These are phyloP conservation scores for Benthosema pterotum DNA, from an alignment of 2,797 vertebrate genomes.

Conservation along the genomic window DNA sequence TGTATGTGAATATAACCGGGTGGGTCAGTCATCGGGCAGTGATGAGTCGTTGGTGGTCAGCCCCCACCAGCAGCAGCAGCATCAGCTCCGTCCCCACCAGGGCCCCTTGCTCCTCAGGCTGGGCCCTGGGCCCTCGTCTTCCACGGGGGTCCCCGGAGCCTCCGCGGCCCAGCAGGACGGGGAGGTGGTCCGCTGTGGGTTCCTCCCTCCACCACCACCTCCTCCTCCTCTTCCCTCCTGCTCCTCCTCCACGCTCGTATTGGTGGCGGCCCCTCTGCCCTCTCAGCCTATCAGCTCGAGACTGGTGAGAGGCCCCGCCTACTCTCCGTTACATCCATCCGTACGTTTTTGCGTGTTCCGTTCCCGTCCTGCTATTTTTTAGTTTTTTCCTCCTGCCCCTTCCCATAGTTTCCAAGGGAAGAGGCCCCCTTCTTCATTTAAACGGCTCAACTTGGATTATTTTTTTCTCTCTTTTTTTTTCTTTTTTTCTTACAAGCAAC, in stretches of 20 bases:
- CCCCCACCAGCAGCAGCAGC: constrained; percentile 14
- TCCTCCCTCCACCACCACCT: constrained; percentile 64
- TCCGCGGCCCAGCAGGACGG: constrained; percentile 64
- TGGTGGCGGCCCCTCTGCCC: constrained; percentile 73
- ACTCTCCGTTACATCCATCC: constrained; percentile 49
- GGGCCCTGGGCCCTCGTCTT: constrained; percentile 68
- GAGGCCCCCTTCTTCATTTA: constrained; percentile 32
- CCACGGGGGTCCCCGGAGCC: constrained; percentile 62
- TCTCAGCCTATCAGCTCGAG: constrained; percentile 81
- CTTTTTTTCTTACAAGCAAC: too few species aligned
- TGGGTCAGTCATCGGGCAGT: constrained; percentile 79
- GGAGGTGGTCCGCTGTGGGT: constrained; percentile 72
- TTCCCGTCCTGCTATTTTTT: too few species aligned
- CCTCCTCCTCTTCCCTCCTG: constrained; percentile 68
- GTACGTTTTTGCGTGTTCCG: constrained; percentile 45
- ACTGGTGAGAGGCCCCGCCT: constrained; percentile 82
- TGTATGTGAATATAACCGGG: constrained; percentile 37
- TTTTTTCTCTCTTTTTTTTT: too few species aligned
- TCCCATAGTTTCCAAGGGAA: constrained; percentile 18
- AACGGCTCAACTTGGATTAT: not conserved
- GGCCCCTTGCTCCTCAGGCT: constrained; percentile 66
- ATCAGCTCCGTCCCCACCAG: constrained; percentile 46
- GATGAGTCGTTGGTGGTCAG: constrained; percentile 68
- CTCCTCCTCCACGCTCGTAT: constrained; percentile 70
- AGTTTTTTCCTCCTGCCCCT: not conserved